Conservation (phyloP, 2,888 invertebrate genomes). For the Flexamia atlantica region DNA sequence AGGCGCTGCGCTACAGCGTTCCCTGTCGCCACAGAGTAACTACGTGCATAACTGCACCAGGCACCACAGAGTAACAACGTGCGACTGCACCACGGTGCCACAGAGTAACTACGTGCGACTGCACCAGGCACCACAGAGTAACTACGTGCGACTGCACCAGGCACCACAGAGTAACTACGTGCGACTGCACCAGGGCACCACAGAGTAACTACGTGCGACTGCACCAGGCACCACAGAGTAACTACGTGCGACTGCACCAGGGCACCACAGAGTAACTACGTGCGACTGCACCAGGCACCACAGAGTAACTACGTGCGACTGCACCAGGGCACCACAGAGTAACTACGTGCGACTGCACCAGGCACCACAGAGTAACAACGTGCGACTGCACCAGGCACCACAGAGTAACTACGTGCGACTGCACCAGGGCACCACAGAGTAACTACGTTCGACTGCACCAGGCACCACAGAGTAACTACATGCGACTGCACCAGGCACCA, state of each 20-base stretch:
- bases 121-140: conserved; percentile 14
- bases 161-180: too few species aligned
- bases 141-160: too few species aligned
- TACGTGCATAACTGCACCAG: conserved; percentile 37
- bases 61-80: conserved; percentile 10
- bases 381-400: conserved; percentile 34
- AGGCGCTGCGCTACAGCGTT: conserved; percentile 39
- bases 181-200: conserved; percentile 11
- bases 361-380: conserved; percentile 16
- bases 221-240: too few species aligned
- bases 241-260: background rate
- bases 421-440: conserved; percentile 4
- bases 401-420: conserved; percentile 3
- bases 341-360: conserved; percentile 32
- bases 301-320: too few species aligned
- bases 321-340: conserved; percentile 4
- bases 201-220: conserved; percentile 17
- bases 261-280: conserved; percentile 18
- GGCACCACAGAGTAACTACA: conserved; percentile 14
- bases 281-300: too few species aligned
- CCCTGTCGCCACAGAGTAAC: conserved; percentile 22
- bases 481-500: conserved; percentile 34
- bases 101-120: conserved; percentile 17
- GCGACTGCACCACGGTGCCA: conserved; percentile 8
- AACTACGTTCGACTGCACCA: conserved; percentile 26